A percentile compares a stretch with the other conserved stretches of the same genome.
Conservation (phyloP, 2,797 vertebrate species). For the Mus spretus region DNA sequence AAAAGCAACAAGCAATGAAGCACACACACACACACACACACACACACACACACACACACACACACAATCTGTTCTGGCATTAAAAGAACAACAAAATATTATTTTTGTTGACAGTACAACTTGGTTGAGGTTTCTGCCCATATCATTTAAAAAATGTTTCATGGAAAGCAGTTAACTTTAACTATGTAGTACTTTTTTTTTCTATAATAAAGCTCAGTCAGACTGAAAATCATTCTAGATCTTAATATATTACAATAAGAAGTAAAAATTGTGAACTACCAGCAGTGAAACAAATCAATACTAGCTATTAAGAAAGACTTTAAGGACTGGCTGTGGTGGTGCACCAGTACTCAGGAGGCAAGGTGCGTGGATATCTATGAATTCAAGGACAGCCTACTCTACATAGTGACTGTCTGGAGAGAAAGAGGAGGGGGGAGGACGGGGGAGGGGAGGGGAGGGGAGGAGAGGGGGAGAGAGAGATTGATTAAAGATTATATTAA, state of each 20-base stretch:
- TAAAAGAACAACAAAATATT: slow-evolving; percentile 64
- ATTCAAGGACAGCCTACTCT: no score
- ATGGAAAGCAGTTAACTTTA: background rate
- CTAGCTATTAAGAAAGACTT: slow-evolving; percentile 26
- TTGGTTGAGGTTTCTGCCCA: slow-evolving; percentile 36
- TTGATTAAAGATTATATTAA: background rate
- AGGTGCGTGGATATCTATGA: background rate
- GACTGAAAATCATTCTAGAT: slow-evolving; percentile 60
- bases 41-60: background rate
- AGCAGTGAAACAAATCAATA: slow-evolving; percentile 38
- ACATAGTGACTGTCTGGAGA: background rate
- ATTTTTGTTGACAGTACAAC: slow-evolving; percentile 32
- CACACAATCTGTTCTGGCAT: background rate
- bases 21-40: no score
- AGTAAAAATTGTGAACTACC: slow-evolving; percentile 41
- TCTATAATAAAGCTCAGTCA: slow-evolving; percentile 60
- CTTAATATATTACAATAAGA: slow-evolving; percentile 48
- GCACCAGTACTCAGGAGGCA: background rate
- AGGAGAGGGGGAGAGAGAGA: no score
- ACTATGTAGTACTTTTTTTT: slow-evolving; percentile 36
- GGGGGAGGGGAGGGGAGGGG: no score
- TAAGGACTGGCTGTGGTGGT: background rate
- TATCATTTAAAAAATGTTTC: slow-evolving; percentile 41
- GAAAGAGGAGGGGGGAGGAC: background rate
- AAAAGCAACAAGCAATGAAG: slow-evolving; percentile 11